phyloP scores from a whole-genome alignment of 2,888 invertebrate species.

The Desoria tigrina region DNA sequence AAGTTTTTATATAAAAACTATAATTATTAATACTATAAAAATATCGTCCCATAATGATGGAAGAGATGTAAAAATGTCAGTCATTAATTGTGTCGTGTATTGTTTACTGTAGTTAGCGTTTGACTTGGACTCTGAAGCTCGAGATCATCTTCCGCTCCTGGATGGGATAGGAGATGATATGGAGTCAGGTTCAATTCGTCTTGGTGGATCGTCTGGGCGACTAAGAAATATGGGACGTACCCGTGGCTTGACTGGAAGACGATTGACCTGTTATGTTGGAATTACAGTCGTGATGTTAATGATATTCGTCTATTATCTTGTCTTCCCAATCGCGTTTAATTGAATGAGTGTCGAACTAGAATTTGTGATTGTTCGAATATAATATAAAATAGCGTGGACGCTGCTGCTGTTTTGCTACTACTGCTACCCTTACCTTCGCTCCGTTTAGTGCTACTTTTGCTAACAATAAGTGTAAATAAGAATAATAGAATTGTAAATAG shows the following conservation, averaged over 20 bases:
- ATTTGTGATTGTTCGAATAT: too few relatives aligned
- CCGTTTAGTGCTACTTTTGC: neutral
- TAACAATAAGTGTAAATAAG: neutral
- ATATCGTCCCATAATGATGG: too few relatives aligned
- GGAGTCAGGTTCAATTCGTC: slow-evolving; percentile 42
- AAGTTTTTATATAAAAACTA: too few relatives aligned
- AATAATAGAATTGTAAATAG: neutral
- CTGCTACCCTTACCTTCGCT: neutral
- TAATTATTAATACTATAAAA: too few relatives aligned
- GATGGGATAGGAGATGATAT: slow-evolving; percentile 49
- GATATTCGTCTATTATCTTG: slow-evolving; percentile 48
- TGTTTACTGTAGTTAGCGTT: slow-evolving; percentile 45
- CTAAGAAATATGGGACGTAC: slow-evolving; percentile 47
- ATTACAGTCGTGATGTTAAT: slow-evolving; percentile 45
- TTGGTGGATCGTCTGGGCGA: slow-evolving; percentile 48
- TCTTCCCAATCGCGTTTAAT: slow-evolving; percentile 32
- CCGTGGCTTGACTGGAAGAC: slow-evolving; percentile 44
- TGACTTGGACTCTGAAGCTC: slow-evolving; percentile 50
- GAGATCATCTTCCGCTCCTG: slow-evolving; percentile 49
- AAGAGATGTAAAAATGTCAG: too few relatives aligned
- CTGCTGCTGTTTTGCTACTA: too few relatives aligned
- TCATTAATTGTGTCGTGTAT: neutral
- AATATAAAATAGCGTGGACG: too few relatives aligned
- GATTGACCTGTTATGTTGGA: slow-evolving; percentile 47
- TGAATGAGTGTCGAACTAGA: neutral